Base-by-base conservation (phyloP, 2,113 vertebrate genomes). In the Lasiurus cinereus region DNA sequence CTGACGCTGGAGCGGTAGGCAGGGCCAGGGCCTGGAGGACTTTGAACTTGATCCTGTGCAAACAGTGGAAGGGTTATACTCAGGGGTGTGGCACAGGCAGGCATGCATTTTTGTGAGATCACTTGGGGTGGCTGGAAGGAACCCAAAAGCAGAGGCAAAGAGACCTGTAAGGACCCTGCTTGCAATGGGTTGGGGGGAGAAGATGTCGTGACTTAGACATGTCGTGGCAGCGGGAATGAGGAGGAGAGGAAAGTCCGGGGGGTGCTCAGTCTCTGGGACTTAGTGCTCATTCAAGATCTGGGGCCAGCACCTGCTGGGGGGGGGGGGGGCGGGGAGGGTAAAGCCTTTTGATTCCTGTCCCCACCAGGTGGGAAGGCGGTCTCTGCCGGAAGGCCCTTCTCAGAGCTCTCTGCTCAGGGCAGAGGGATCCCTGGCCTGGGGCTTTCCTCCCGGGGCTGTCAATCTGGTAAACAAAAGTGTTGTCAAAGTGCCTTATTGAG, bases 401-500 rank as follows among this genome's bases (percentile, higher is more conserved):
- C 69, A 13, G 82, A 88, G 43, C 69, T 59, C 82, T 70, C 50
- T 64, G 46, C 13, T 77, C 29, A 50, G 77, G 50, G 11, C 5
- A 79, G 36, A 74, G 79, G 78, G 66, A 46, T 19, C 33, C 46
- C 54, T 66, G 54, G 21, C 31, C 66, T 84, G 22, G 59, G 59
- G 22, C 93, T 70, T 91, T 83, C 29, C 77, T 83, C 59, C 59
- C 7, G 11, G 76, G 66, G 46, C 96, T 97, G 97, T 97, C 98
- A 98, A 88, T 97, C 98, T 94, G 70, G 76, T 97, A 98, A 98
- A 98, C 97, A 98, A 97, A 98, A 94, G 97, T 97, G 85, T 98
- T 98, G 97, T 97, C 98, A 98, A 96, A 95, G 76, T 62, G 82
- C 83, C 97, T 98, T 98, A 98, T 98, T 98, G 97, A 98, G 96